A percentile compares a stretch with the other conserved stretches of the same genome.
phyloP scores from a whole-genome alignment of 2,797 vertebrate species.

The Enoplosus armatus region DNA sequence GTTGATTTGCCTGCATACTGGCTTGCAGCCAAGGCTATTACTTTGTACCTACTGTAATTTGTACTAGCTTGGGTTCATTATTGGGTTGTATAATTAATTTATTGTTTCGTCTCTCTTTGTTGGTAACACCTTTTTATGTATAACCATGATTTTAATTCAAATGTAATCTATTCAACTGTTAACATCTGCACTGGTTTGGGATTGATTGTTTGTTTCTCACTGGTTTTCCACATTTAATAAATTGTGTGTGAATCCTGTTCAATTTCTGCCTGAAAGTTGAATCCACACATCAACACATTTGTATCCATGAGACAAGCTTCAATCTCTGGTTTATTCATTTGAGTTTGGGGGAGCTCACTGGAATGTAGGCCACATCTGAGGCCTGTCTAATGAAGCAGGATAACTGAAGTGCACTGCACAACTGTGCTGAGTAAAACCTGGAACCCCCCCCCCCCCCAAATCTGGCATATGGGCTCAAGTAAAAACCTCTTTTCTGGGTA shows the following conservation, averaged over 20 bases:
- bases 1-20: not conserved
- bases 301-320: not conserved
- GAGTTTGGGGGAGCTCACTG: not conserved
- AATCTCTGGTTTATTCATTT: not conserved
- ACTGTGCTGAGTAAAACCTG: conserved; percentile 8
- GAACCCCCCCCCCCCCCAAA: not conserved
- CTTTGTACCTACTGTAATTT: not conserved
- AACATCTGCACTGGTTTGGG: not conserved
- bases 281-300: not conserved
- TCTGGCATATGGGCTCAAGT: not conserved
- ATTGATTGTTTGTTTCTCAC: not conserved
- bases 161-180: not conserved
- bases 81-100: not conserved
- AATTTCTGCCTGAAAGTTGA: not conserved
- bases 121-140: not conserved
- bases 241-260: not conserved
- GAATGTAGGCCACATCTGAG: conserved; percentile 37
- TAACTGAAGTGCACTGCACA: not conserved
- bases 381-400: conserved; percentile 6
- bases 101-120: not conserved
- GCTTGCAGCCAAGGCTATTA: not conserved
- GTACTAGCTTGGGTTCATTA: not conserved
- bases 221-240: conserved; percentile 6
- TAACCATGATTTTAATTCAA: not conserved
- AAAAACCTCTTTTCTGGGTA: not conserved